Evolutionary conservation across 2,888 invertebrate species (phyloP).

Genomic region (Drosophila demipolita): DNA sequence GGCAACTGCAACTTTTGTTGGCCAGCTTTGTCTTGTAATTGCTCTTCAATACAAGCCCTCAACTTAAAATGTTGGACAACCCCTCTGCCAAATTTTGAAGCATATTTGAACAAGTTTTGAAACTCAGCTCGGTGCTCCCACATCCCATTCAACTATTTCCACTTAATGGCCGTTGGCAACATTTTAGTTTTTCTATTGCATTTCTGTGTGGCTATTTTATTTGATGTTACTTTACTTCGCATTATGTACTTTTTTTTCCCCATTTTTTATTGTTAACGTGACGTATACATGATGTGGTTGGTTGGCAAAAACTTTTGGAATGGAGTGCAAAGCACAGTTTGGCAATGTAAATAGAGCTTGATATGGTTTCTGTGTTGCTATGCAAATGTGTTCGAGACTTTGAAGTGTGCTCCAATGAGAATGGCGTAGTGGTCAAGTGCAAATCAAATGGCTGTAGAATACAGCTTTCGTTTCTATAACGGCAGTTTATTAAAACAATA

Average conservation of each 20-base stretch:
- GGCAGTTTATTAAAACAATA: slow-evolving; percentile 11
- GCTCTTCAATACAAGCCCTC: slow-evolving; percentile 46
- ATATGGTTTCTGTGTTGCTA: slow-evolving; percentile 52
- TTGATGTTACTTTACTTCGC: slow-evolving; percentile 17
- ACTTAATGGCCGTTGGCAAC: slow-evolving; percentile 63
- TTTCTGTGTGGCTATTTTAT: slow-evolving; percentile 40
- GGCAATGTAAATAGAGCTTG: slow-evolving; percentile 58
- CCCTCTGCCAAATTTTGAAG: slow-evolving; percentile 29
- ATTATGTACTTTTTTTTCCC: slow-evolving; percentile 5
- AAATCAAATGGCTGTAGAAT: slow-evolving; percentile 47
- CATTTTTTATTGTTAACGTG: slow-evolving; percentile 30
- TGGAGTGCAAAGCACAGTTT: slow-evolving; percentile 53
- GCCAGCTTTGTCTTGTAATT: slow-evolving; percentile 44
- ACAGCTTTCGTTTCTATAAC: slow-evolving; percentile 15
- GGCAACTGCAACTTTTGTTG: slow-evolving; percentile 38
- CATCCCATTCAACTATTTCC: slow-evolving; percentile 38
- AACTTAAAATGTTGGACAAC: slow-evolving; percentile 36
- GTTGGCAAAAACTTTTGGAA: slow-evolving; percentile 46
- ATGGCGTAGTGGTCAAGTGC: slow-evolving; percentile 33
- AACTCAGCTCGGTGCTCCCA: slow-evolving; percentile 30
- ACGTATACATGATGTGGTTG: slow-evolving; percentile 53
- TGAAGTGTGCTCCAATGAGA: slow-evolving; percentile 4
- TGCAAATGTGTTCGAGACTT: slow-evolving; percentile 41
- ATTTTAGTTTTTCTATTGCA: slow-evolving; percentile 40
- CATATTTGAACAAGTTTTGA: slow-evolving; percentile 48